Base-by-base conservation (phyloP, 2,113 vertebrate species). In the Xiphophorus couchianus region DNA sequence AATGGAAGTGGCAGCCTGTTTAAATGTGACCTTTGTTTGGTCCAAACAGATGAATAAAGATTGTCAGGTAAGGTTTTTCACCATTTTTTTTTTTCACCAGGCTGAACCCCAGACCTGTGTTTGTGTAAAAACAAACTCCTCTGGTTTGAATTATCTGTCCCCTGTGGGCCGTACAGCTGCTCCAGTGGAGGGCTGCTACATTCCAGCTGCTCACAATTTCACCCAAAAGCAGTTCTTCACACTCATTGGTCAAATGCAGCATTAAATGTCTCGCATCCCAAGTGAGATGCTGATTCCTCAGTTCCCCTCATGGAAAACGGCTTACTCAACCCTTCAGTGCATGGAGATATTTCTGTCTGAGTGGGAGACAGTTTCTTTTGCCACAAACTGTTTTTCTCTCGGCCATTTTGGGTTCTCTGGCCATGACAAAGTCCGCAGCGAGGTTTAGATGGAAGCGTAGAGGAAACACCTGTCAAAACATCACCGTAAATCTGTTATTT, bases 381-480 rank as follows among this genome's bases (percentile, higher is more conserved):
- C 84, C 86, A 61, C 77, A 78, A 66, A 69, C 44, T 35, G 67
- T 31, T 39, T 58, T 78, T 70, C 81, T 76, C 62, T 48, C 39
- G 35, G 58, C 65, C 42, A n/a, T 69, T 72, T 71, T 84, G 76
- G 81, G 84, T 87, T 88, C 74, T 82, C 71, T 79, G 77, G 74
- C 72, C 60, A 60, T 74, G 86, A 85, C 71, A 64, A 83, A 83
- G 22, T 60, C 58, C 76, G 73, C 73, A 78, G 33, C 78, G 77
- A 77, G 78, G 75, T 68, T 84, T 27, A 15, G 69, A 80, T 81
- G 62, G 71, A 80, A 81, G 68, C 71, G 25, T 31, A 74, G 81
- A 67, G 33, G 29, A 54, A 88, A 88, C 91, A 93, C 90, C 90
- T 93, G 89, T 93, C 81, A 75, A 91, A 93, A 93, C 86, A 90